Percentiles rank a stretch among this genome's conserved stretches.
phyloP scores from a whole-genome alignment of 2,888 invertebrate species.

The Aphidoletes aphidimyza region DNA sequence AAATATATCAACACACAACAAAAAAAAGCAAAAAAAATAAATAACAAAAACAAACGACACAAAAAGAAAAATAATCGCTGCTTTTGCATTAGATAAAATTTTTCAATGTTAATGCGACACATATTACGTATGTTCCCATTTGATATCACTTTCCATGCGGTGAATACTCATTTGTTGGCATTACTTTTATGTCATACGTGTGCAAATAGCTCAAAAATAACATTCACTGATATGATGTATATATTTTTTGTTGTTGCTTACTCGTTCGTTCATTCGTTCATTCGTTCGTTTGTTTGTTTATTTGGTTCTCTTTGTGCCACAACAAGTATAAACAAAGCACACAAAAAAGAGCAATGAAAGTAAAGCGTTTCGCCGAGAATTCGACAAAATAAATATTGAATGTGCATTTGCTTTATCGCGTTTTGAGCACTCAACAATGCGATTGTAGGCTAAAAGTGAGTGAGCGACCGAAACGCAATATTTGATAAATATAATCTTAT shows the following conservation, averaged over 20 bases:
- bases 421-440: background rate
- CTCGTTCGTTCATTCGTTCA: background rate
- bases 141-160: conserved; percentile 43
- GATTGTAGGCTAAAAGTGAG: no score
- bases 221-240: conserved; percentile 35
- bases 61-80: background rate
- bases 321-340: background rate
- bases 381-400: conserved; percentile 35
- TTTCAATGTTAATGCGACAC: background rate
- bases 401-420: conserved; percentile 30
- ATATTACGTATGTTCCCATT: background rate
- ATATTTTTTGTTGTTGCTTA: background rate
- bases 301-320: background rate
- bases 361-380: background rate
- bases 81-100: background rate
- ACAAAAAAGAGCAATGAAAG: background rate
- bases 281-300: background rate
- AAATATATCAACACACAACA: background rate
- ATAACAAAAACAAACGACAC: no score
- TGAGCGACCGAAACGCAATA: background rate
- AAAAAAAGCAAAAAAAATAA: background rate
- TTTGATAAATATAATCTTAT: conserved; percentile 49
- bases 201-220: conserved; percentile 34
- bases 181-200: background rate
- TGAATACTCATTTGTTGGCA: background rate